These are phyloP conservation scores for Pycnomerus fuliginosus DNA, from an alignment of 2,888 invertebrate genomes.

Conservation along the genomic window DNA sequence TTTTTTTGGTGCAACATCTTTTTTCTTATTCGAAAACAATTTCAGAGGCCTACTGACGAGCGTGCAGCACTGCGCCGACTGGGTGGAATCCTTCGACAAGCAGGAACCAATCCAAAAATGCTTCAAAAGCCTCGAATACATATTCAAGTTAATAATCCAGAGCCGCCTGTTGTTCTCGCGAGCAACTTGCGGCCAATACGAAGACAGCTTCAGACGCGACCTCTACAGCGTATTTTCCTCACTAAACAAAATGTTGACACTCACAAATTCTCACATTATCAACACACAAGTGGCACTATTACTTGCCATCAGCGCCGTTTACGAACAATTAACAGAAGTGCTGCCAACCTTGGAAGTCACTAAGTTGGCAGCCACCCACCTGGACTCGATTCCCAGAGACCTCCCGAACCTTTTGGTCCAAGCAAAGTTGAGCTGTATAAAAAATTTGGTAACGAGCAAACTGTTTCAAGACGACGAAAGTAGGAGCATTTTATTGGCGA, in stretches of 20 bases:
- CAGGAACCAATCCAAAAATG: slow-evolving; percentile 90
- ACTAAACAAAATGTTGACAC: slow-evolving; percentile 72
- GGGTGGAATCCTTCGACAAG: slow-evolving; percentile 81
- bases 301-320: slow-evolving; percentile 79
- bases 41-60: slow-evolving; percentile 80
- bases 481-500: slow-evolving; percentile 76
- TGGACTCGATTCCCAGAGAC: slow-evolving; percentile 73
- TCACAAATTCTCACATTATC: slow-evolving; percentile 72
- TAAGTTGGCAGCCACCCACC: slow-evolving; percentile 74
- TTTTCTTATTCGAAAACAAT: too few relatives aligned
- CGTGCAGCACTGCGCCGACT: slow-evolving; percentile 86
- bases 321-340: slow-evolving; percentile 76
- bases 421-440: slow-evolving; percentile 80
- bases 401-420: slow-evolving; percentile 68
- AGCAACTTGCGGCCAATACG: slow-evolving; percentile 85
- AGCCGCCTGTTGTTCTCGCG: slow-evolving; percentile 80
- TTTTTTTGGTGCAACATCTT: too few relatives aligned
- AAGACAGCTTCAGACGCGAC: slow-evolving; percentile 82
- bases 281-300: slow-evolving; percentile 81
- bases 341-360: slow-evolving; percentile 76
- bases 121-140: slow-evolving; percentile 86
- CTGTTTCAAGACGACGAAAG: slow-evolving; percentile 80
- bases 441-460: slow-evolving; percentile 73
- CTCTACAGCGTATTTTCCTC: slow-evolving; percentile 78
- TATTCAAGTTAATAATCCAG: slow-evolving; percentile 90